These are phyloP conservation scores for Microctonus hyperodae DNA, from an alignment of 2,888 invertebrate genomes.

Conservation along the genomic window DNA sequence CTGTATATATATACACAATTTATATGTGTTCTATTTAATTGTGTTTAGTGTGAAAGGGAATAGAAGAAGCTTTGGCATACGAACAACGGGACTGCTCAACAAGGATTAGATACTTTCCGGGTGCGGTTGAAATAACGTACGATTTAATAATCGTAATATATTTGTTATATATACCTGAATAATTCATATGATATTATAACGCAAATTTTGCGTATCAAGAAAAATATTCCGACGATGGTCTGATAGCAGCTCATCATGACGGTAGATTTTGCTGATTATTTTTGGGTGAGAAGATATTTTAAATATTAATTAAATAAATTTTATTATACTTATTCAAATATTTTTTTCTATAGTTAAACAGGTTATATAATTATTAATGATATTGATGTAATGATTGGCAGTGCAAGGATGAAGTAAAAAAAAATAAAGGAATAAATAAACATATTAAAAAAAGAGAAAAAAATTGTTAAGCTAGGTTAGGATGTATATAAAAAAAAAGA, in stretches of 20 bases:
- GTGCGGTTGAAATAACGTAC: no score
- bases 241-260: slow-evolving; percentile 64
- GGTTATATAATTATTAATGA: no score
- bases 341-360: no score
- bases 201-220: neutral
- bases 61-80: slow-evolving; percentile 16
- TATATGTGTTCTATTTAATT: neutral
- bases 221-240: slow-evolving; percentile 49
- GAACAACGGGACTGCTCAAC: slow-evolving; percentile 24
- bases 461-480: neutral
- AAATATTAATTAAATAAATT: no score
- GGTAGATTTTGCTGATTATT: slow-evolving; percentile 69
- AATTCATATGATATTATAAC: no score
- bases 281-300: slow-evolving; percentile 66
- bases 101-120: slow-evolving; percentile 15
- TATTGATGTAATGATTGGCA: no score
- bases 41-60: slow-evolving; percentile 9
- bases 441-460: neutral
- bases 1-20: neutral
- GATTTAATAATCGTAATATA: no score
- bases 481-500: slow-evolving; percentile 31
- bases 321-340: no score
- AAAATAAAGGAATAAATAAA: no score
- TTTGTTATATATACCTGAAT: no score
- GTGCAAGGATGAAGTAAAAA: no score